These are phyloP conservation scores for Vulpes lagopus DNA, from an alignment of 2,113 vertebrate genomes.

Conservation along the genomic window DNA sequence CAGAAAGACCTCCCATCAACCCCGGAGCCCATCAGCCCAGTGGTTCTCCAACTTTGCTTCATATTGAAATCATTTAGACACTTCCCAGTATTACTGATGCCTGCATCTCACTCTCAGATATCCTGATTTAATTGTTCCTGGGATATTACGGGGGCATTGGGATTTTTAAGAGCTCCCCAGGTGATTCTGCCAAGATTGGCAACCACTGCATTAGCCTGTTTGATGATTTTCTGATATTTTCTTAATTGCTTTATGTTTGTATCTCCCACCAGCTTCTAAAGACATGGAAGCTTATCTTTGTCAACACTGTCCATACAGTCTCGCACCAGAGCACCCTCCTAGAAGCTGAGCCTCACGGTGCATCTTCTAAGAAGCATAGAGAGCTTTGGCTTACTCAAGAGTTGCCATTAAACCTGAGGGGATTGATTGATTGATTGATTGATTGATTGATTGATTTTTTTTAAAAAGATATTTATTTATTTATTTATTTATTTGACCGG, in stretches of 20 bases:
- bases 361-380: neutral
- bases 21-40: neutral
- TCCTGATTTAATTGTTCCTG: neutral
- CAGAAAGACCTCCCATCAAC: neutral
- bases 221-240: neutral
- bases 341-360: fast-evolving
- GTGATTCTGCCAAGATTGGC: neutral
- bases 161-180: neutral
- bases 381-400: neutral
- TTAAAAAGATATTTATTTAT: no score
- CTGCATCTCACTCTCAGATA: neutral
- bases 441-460: no score
- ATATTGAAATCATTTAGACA: neutral
- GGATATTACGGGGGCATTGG: neutral
- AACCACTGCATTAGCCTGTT: neutral
- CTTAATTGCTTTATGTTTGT: neutral
- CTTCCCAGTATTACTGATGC: neutral
- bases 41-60: neutral
- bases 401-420: neutral
- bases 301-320: no score
- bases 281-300: neutral
- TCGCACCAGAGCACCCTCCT: neutral
- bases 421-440: no score
- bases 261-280: neutral
- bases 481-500: no score